phyloP scores from a whole-genome alignment of 1,140 invertebrate genomes.

The Trichonephila clavata region DNA sequence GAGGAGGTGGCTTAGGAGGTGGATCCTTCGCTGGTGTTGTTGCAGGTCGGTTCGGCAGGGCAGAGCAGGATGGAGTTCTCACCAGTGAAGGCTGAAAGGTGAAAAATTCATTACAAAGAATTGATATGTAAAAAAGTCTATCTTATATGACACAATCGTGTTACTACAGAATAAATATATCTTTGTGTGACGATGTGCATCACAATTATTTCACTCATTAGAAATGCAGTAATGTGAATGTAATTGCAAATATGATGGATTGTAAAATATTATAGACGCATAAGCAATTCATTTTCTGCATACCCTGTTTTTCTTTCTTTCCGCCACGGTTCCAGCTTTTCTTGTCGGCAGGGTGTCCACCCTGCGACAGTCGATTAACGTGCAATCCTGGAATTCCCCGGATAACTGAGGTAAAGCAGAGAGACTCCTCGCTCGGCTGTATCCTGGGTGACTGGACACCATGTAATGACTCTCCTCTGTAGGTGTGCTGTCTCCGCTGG shows the following conservation, averaged over 20 bases:
- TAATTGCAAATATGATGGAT: too few relatives aligned
- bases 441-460: slow-evolving; percentile 43
- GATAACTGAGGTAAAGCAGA: slow-evolving; percentile 65
- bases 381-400: neutral
- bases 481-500: slow-evolving; percentile 24
- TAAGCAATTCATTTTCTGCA: neutral
- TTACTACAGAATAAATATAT: too few relatives aligned
- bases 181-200: too few relatives aligned
- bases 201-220: too few relatives aligned
- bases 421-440: slow-evolving; percentile 23
- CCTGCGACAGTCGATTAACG: slow-evolving; percentile 54
- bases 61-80: slow-evolving; percentile 66
- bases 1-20: slow-evolving; percentile 71
- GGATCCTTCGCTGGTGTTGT: neutral
- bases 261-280: too few relatives aligned
- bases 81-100: slow-evolving; percentile 20
- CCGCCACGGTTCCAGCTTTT: slow-evolving; percentile 69
- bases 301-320: slow-evolving; percentile 69
- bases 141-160: too few relatives aligned
- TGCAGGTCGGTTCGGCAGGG: slow-evolving; percentile 33
- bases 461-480: slow-evolving; percentile 46
- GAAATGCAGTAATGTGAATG: too few relatives aligned
- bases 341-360: slow-evolving; percentile 60
- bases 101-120: neutral
- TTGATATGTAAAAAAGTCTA: too few relatives aligned